phyloP scores from a whole-genome alignment of 1,140 invertebrate species.

The Drosophila pachea region DNA sequence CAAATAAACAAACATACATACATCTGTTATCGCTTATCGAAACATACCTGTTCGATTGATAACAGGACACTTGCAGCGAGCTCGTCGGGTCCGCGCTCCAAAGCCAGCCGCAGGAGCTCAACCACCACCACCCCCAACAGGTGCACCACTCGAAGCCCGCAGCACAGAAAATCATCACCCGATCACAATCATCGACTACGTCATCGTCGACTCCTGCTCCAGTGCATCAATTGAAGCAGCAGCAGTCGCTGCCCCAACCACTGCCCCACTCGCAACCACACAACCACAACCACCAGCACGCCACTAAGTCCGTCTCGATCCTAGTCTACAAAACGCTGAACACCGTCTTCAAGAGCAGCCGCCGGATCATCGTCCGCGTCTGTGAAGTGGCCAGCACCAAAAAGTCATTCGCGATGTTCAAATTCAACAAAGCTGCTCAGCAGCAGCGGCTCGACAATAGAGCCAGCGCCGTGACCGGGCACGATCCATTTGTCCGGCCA shows the following conservation, averaged over 20 bases:
- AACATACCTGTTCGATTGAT: conserved; percentile 10
- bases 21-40: conserved; percentile 14
- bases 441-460: conserved; percentile 82
- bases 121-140: conserved; percentile 53
- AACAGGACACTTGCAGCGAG: conserved; percentile 67
- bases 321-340: conserved; percentile 78
- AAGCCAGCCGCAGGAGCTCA: conserved; percentile 67
- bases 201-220: conserved; percentile 65
- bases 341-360: conserved; percentile 78
- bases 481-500: conserved; percentile 87
- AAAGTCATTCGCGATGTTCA: conserved; percentile 84
- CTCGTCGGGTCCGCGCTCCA: conserved; percentile 51
- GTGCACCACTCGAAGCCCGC: conserved; percentile 36
- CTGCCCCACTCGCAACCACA: conserved; percentile 46
- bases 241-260: conserved; percentile 70
- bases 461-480: conserved; percentile 84
- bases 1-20: conserved; percentile 32
- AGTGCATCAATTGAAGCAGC: conserved; percentile 76
- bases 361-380: conserved; percentile 78
- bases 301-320: conserved; percentile 75
- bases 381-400: conserved; percentile 78
- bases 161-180: conserved; percentile 70
- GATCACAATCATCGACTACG: conserved; percentile 75
- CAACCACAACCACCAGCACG: conserved; percentile 50
- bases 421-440: conserved; percentile 86